phyloP scores from a whole-genome alignment of 1,140 invertebrate genomes.

The Amyelois transitella region DNA sequence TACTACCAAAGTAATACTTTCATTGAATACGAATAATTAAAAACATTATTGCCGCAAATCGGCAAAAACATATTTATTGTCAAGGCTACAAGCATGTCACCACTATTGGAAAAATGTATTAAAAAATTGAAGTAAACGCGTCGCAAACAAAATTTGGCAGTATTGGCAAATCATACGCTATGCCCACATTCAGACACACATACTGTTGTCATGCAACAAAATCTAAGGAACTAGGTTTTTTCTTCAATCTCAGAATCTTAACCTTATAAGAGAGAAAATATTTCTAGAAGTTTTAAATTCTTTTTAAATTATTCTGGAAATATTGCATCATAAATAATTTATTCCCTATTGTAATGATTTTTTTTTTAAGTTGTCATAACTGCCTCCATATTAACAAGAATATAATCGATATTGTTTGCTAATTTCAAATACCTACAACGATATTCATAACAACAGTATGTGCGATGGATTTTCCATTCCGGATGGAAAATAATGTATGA shows the following conservation, averaged over 20 bases:
- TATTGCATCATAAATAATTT: too few relatives aligned
- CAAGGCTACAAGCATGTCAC: slow-evolving; percentile 14
- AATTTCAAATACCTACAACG: neutral
- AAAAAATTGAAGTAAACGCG: neutral
- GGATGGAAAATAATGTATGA: slow-evolving; percentile 17
- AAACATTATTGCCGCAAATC: neutral
- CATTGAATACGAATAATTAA: slow-evolving; percentile 36
- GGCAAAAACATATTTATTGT: slow-evolving; percentile 14
- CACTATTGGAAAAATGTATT: slow-evolving; percentile 7
- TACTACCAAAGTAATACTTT: slow-evolving; percentile 45
- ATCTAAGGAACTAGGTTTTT: too few relatives aligned
- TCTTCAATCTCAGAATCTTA: too few relatives aligned
- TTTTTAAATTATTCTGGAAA: too few relatives aligned
- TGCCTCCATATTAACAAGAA: neutral
- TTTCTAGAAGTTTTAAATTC: too few relatives aligned
- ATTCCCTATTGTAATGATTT: too few relatives aligned
- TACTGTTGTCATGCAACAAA: neutral
- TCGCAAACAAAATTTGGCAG: slow-evolving; percentile 11
- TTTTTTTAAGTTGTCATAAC: neutral
- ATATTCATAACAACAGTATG: neutral
- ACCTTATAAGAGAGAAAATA: too few relatives aligned
- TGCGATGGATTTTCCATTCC: neutral
- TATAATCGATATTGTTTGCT: neutral
- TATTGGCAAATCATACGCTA: slow-evolving; percentile 4
- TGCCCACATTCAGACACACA: neutral